A percentile compares a stretch with the other conserved stretches of the same genome.
Conservation (phyloP, 2,888 invertebrate genomes). For the Rugalucina vietnamica region DNA sequence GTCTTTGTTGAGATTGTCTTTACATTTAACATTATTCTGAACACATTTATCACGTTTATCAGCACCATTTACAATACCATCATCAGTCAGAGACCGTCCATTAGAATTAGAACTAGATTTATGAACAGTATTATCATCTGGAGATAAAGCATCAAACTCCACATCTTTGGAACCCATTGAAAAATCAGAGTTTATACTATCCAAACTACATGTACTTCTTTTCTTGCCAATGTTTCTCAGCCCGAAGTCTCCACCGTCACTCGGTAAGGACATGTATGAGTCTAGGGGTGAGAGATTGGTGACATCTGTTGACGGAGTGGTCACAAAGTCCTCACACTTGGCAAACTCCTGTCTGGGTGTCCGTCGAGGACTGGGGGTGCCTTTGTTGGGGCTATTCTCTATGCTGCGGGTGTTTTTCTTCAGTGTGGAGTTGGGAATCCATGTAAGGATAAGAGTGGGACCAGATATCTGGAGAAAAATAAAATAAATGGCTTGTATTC, state of each 20-base stretch:
- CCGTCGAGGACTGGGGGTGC: conserved; percentile 74
- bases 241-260: conserved; percentile 55
- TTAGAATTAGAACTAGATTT: conserved; percentile 68
- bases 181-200: conserved; percentile 73
- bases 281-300: conserved; percentile 66
- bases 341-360: conserved; percentile 78
- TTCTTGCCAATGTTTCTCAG: conserved; percentile 35
- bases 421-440: conserved; percentile 97
- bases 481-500: no score
- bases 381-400: conserved; percentile 81
- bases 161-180: conserved; percentile 69
- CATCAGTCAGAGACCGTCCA: conserved; percentile 71
- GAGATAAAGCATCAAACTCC: conserved; percentile 62
- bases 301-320: conserved; percentile 70
- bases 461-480: conserved; percentile 80
- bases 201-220: conserved; percentile 66
- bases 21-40: conserved; percentile 77
- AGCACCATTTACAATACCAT: conserved; percentile 70
- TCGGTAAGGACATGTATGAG: conserved; percentile 64
- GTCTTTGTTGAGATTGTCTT: conserved; percentile 58
- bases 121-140: conserved; percentile 62
- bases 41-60: conserved; percentile 56
- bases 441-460: conserved; percentile 94
- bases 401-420: conserved; percentile 90
- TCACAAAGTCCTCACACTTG: conserved; percentile 64